Conservation (phyloP, 2,888 invertebrate genomes). For the Chymomyza caudatula region DNA sequence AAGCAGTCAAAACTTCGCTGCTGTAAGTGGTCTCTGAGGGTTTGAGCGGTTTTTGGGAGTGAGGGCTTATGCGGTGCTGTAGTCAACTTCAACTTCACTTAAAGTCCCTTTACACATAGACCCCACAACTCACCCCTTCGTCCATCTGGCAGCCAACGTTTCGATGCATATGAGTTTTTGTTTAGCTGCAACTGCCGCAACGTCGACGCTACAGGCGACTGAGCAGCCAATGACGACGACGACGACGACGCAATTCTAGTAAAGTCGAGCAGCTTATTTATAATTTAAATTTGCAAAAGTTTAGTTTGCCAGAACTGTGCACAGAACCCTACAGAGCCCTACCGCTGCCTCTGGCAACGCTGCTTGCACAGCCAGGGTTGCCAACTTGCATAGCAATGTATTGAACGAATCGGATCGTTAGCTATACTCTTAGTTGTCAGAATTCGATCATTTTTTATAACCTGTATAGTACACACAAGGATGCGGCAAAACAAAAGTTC, state of each 20-base stretch:
- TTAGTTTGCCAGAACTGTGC: constrained; percentile 25
- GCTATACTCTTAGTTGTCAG: too few species aligned
- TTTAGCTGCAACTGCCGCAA: constrained; percentile 45
- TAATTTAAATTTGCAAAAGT: constrained; percentile 70
- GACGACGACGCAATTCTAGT: constrained; percentile 16
- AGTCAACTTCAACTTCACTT: constrained; percentile 73
- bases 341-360: neutral
- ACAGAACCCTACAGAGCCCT: neutral
- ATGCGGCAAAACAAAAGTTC: too few species aligned
- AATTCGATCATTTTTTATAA: too few species aligned
- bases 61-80: constrained; percentile 53
- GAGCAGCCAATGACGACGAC: neutral
- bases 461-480: too few species aligned
- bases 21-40: constrained; percentile 58
- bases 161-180: constrained; percentile 74
- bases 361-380: neutral
- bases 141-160: constrained; percentile 48
- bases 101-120: constrained; percentile 63
- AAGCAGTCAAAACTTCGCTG: constrained; percentile 54
- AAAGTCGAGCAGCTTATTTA: constrained; percentile 59
- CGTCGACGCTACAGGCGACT: neutral
- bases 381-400: too few species aligned
- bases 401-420: too few species aligned
- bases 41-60: neutral
- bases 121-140: neutral